phyloP scores from a whole-genome alignment of 2,888 invertebrate species.

The Leucophenga maculata region DNA sequence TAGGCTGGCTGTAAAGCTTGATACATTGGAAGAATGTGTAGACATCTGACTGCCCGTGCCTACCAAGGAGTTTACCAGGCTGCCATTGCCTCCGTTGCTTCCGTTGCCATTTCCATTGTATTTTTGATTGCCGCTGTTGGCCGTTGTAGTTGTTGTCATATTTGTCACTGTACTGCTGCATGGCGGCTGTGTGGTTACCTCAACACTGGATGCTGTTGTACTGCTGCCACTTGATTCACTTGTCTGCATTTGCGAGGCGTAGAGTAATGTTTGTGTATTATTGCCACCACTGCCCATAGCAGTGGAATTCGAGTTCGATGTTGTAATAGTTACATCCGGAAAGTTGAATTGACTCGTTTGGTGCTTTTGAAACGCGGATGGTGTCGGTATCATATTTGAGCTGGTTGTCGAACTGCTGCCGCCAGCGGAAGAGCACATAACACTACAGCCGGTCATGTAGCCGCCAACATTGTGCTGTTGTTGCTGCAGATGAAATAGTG shows the following conservation, averaged over 20 bases:
- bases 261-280: conserved; percentile 59
- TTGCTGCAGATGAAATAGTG: conserved; percentile 75
- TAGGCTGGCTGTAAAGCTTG: conserved; percentile 48
- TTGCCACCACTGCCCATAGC: conserved; percentile 31
- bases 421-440: conserved; percentile 53
- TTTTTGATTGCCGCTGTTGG: conserved; percentile 45
- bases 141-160: conserved; percentile 18
- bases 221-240: conserved; percentile 34
- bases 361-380: conserved; percentile 66
- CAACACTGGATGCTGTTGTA: not conserved
- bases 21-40: conserved; percentile 34
- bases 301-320: conserved; percentile 49
- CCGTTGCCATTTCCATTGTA: conserved; percentile 36
- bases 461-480: conserved; percentile 60
- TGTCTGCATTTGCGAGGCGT: conserved; percentile 53
- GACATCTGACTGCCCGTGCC: conserved; percentile 47
- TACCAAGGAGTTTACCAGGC: not conserved
- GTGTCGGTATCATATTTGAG: conserved; percentile 59
- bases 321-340: conserved; percentile 70
- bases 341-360: conserved; percentile 70
- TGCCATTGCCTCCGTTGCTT: not conserved
- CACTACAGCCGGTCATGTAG: conserved; percentile 54
- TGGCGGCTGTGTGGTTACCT: conserved; percentile 35
- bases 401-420: conserved; percentile 58
- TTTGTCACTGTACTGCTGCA: conserved; percentile 28